These are phyloP conservation scores for Arremon brunneinucha DNA, from an alignment of 2,797 vertebrate species.

Conservation along the genomic window DNA sequence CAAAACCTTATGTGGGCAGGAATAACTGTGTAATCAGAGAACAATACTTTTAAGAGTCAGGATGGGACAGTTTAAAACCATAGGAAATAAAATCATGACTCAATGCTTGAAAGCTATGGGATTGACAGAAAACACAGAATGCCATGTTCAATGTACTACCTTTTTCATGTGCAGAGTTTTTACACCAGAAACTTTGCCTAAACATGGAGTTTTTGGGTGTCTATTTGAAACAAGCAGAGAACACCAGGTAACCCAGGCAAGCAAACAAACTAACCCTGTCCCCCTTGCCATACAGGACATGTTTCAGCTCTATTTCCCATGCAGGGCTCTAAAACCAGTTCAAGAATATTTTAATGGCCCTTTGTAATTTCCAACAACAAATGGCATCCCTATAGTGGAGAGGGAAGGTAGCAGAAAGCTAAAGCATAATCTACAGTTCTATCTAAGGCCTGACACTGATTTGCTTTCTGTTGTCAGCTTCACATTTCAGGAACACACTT, in stretches of 20 bases:
- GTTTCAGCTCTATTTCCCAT: not conserved
- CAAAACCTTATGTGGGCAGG: not conserved
- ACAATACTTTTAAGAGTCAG: not conserved
- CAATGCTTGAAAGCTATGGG: not conserved
- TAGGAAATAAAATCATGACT: not conserved
- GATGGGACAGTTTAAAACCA: not conserved
- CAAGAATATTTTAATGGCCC: not conserved
- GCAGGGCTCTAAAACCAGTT: not conserved
- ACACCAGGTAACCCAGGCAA: not conserved
- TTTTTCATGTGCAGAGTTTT: not conserved
- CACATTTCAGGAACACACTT: not conserved
- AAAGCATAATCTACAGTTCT: not conserved
- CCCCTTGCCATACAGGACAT: not conserved
- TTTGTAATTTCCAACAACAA: not conserved
- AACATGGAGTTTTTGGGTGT: not conserved
- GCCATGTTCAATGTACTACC: too few relatives aligned
- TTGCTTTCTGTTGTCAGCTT: not conserved
- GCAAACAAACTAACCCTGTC: not conserved
- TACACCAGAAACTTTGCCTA: not conserved
- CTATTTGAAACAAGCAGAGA: not conserved
- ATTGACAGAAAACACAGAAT: not conserved
- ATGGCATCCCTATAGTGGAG: not conserved
- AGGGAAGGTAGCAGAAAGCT: not conserved
- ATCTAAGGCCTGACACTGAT: not conserved
- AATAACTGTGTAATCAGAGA: not conserved